These are phyloP conservation scores for Micrasema longulum DNA, from an alignment of 1,140 invertebrate genomes.

Conservation along the genomic window DNA sequence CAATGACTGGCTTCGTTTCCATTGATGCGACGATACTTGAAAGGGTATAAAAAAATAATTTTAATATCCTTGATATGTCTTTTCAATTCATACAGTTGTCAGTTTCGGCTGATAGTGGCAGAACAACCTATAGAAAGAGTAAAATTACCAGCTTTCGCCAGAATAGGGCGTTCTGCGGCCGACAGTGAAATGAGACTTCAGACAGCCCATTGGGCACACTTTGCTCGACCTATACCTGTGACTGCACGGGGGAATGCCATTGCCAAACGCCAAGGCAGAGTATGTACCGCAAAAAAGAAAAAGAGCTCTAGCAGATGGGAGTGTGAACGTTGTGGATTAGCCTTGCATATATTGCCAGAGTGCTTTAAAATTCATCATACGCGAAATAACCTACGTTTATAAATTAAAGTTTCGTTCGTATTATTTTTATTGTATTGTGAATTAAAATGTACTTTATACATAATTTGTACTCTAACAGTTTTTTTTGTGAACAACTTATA, in stretches of 20 bases:
- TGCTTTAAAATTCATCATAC: constrained; percentile 22
- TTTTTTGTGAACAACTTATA: neutral
- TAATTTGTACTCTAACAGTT: neutral
- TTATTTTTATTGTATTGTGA: constrained; percentile 11
- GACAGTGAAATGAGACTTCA: constrained; percentile 6
- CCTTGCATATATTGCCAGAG: constrained; percentile 15
- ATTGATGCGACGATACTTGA: constrained; percentile 20
- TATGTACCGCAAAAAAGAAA: constrained; percentile 15
- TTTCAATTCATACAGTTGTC: too few relatives aligned
- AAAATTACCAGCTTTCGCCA: neutral
- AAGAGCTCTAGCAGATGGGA: constrained; percentile 4
- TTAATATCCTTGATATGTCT: constrained; percentile 14
- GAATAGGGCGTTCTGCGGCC: constrained; percentile 11
- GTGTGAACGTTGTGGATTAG: constrained; percentile 17
- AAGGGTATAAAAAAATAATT: constrained; percentile 6
- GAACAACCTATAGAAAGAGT: neutral
- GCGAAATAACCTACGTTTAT: constrained; percentile 51
- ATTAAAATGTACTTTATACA: neutral
- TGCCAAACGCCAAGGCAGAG: constrained; percentile 13
- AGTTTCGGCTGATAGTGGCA: neutral
- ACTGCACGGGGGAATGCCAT: constrained; percentile 16
- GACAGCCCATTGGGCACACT: constrained; percentile 8
- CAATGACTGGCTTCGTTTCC: constrained; percentile 25
- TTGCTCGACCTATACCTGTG: constrained; percentile 16
- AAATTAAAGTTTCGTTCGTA: neutral